Evolutionary conservation across 1,140 invertebrate species (phyloP), one percentile per base, ranked within the genome.

Genomic region (Zeugodacus cucurbitae): DNA sequence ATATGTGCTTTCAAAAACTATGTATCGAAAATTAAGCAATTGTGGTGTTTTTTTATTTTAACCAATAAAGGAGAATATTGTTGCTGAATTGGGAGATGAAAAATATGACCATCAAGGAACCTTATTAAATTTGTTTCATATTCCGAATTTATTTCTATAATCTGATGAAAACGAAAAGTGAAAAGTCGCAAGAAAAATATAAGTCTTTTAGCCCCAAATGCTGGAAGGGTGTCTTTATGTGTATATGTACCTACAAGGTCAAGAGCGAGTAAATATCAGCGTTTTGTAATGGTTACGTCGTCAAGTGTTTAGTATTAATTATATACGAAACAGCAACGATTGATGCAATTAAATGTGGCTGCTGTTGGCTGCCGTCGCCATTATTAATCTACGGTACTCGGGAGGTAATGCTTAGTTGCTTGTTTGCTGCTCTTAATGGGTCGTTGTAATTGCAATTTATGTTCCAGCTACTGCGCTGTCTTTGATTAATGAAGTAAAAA

Each of bases 401-500:
- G 26, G 4, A 3, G 37, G 41, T 41, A 74, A 32, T 74, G 32
- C 2, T 48, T 82, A 82, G 41, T 48, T 48, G 22, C 0, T 29
- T 82, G 37, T 10, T 26, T 10, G 74, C 11, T 82, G 41, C n/a
- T 82, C 32, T 82, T 48, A 37, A 48, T 82, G 74, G 20, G 10
- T 82, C 26, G 34, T 8, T 74, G 32, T 74, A 74, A 74, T 37
- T 74, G 22, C 22, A 74, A 41, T 37, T 74, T 34, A 37, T 82
- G 74, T 20, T 82, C 5, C 74, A 11, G 22, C n/a, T 17, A 26
- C 41, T 54, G 37, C 17, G 41, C n/a, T 82, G 37, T 26, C 41
- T 82, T 82, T 82, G 74, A 82, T 82, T 82, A 82, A 82, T 82
- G 74, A 82, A 82, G 34, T 48, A 82, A 82, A 82, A 48, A 22